Evolutionary conservation across 2,888 invertebrate species (phyloP).

Genomic region (Colletes collaris): DNA sequence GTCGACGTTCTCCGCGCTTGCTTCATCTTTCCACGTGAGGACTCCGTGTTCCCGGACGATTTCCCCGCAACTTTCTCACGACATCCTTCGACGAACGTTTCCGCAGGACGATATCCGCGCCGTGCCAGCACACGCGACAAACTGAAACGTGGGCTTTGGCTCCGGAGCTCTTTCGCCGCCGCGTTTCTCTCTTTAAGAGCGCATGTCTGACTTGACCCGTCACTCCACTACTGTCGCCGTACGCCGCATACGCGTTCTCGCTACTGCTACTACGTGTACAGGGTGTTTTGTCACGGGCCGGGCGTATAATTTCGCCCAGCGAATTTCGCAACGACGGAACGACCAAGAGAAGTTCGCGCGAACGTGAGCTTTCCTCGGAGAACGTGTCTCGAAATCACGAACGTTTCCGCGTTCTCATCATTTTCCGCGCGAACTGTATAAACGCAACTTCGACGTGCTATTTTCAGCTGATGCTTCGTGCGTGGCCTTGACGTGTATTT

Average conservation of each 20-base stretch:
- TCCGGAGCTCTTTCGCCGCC: constrained; percentile 67
- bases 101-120: constrained; percentile 56
- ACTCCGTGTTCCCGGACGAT: no score
- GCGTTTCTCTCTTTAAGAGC: constrained; percentile 62
- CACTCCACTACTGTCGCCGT: constrained; percentile 65
- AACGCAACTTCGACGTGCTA: no score
- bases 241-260: constrained; percentile 24
- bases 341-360: no score
- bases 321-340: no score
- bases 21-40: no score
- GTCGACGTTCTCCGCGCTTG: neutral
- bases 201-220: constrained; percentile 75
- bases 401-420: no score
- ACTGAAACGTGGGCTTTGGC: constrained; percentile 73
- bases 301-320: no score
- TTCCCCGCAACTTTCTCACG: neutral
- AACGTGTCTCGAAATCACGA: no score
- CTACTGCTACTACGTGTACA: neutral
- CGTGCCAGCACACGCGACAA: constrained; percentile 72
- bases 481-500: no score
- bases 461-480: no score
- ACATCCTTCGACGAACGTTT: constrained; percentile 21
- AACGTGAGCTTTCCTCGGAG: no score
- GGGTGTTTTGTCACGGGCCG: neutral
- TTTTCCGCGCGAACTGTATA: no score